Base-by-base conservation (phyloP, 1,140 invertebrate species). In the Aplysia californica region DNA sequence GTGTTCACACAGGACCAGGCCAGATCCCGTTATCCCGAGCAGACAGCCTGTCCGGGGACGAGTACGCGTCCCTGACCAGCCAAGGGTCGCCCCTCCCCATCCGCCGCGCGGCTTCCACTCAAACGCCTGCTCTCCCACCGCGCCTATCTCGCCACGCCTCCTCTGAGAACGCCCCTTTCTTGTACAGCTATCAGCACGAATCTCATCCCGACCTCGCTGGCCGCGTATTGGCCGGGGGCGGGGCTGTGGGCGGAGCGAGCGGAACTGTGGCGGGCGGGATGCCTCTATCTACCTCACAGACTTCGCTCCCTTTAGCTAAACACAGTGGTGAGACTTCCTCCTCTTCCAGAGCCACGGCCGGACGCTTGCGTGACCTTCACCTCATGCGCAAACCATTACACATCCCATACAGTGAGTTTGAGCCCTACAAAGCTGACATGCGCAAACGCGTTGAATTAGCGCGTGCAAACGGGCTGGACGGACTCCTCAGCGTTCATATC, bases 401-500 rank as follows among this genome's bases (percentile, higher is more conserved):
- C 75, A 86, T 89, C 33, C 81, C 86, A 15, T 86, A 87, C 74
- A 87, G 88, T 56, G 89, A 88, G 55, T 88, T 87, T 75, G 86
- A 86, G 67, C 84, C 85, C 23, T 89, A 87, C 73, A 83, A 84
- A 67, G 80, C 85, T 29, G 87, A 87, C 77, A 78, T 84, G 26
- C 77, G 81, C 55, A 87, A 84, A 61, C 78, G 84, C 4, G 75
- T 83, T 20, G 84, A 87, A 64, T 78, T 84, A 21, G 83, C 82
- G 36, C 79, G 81, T 58, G 91, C 91, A 44, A 84, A 83, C 68
- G 94, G 95, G 1, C 93, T 97, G 36, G 97, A 96, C 76, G 96
- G 96, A 5, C 93, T 98, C 90, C 91, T 98, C 0, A 96, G 95
- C 94, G 94, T 98, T 5, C 96, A 97, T 88, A 90, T 98, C 44